Evolutionary conservation across 1,140 invertebrate genomes (phyloP).

Genomic region (Drosophila biarmipes): DNA sequence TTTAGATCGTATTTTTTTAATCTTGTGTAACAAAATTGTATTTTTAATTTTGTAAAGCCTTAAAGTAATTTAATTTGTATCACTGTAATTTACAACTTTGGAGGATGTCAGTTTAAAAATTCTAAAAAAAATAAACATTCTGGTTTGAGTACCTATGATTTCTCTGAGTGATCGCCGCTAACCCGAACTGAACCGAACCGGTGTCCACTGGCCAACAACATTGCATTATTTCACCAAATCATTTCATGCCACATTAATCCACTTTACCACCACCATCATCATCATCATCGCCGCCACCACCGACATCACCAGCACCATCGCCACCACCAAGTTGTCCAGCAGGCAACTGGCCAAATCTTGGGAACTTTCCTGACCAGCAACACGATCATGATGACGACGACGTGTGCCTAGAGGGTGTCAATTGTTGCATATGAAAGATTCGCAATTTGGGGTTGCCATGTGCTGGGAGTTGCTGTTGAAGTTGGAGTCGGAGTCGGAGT

Average conservation of each 20-base stretch:
- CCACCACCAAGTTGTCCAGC: constrained; percentile 11
- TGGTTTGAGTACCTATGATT: not conserved
- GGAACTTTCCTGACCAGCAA: constrained; percentile 62
- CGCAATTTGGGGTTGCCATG: constrained; percentile 74
- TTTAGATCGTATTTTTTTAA: too few species aligned
- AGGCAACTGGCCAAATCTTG: constrained; percentile 47
- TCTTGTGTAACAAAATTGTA: too few species aligned
- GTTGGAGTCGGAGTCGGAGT: constrained; percentile 24
- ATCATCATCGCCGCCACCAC: constrained; percentile 23
- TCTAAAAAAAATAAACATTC: not conserved
- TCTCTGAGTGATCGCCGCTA: constrained; percentile 28
- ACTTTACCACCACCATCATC: constrained; percentile 81
- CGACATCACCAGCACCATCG: constrained; percentile 22
- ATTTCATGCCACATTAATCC: constrained; percentile 83
- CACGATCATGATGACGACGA: constrained; percentile 55
- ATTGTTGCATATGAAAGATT: constrained; percentile 79
- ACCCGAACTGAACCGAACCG: constrained; percentile 56
- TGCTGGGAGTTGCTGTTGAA: constrained; percentile 36
- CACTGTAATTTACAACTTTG: too few species aligned
- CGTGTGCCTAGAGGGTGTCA: constrained; percentile 82
- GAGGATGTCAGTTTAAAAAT: too few species aligned
- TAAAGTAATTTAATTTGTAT: too few species aligned
- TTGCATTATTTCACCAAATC: constrained; percentile 81
- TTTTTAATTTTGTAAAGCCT: too few species aligned
- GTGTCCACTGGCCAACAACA: constrained; percentile 58